phyloP scores from a whole-genome alignment of 2,113 vertebrate species.

The Cyprinus carpio region DNA sequence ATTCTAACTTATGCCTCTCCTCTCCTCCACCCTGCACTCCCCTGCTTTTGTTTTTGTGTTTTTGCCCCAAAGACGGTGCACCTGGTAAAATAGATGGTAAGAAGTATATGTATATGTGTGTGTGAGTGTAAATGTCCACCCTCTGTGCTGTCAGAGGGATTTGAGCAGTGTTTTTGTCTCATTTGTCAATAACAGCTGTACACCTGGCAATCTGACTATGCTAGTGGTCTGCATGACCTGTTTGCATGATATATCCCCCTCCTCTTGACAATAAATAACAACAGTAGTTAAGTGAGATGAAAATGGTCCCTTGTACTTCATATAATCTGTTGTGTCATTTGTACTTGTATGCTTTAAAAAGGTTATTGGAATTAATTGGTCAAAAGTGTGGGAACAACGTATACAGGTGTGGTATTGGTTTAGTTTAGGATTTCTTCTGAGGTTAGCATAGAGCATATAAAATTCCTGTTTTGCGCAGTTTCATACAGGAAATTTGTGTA shows the following conservation, averaged over 20 bases:
- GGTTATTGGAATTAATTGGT: background rate
- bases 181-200: conserved; percentile 32
- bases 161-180: conserved; percentile 26
- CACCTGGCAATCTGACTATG: background rate
- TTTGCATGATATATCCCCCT: conserved; percentile 50
- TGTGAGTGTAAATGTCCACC: conserved; percentile 31
- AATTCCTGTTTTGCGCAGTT: background rate
- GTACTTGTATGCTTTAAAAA: background rate
- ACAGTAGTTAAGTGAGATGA: background rate
- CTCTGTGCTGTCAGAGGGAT: conserved; percentile 25
- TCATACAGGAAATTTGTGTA: background rate
- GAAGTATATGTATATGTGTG: conserved; percentile 80
- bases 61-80: conserved; percentile 95
- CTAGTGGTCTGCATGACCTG: conserved; percentile 51
- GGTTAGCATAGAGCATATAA: background rate
- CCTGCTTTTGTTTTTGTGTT: conserved; percentile 73
- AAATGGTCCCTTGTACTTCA: background rate
- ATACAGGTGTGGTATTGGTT: background rate
- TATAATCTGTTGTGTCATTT: background rate
- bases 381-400: background rate
- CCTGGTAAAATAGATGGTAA: conserved; percentile 96
- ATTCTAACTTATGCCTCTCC: conserved; percentile 76
- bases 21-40: conserved; percentile 80
- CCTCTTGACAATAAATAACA: conserved; percentile 10
- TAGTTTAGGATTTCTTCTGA: background rate